Evolutionary conservation across 2,113 vertebrate species (phyloP).

Genomic region (Antechinus flavipes): DNA sequence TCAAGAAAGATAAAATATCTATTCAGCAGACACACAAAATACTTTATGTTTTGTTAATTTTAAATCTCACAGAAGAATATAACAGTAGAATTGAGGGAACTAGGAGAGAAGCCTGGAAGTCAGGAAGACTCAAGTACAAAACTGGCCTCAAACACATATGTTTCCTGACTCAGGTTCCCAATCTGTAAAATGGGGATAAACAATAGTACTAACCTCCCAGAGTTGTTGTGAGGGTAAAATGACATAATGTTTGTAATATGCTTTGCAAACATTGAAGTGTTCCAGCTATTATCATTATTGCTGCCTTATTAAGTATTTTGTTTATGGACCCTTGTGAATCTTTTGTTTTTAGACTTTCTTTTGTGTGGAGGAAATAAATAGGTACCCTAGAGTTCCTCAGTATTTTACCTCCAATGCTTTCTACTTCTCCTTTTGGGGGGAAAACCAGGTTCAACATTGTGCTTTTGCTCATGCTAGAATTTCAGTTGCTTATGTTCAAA

Average conservation of each 20-base stretch:
- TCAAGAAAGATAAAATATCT: background rate
- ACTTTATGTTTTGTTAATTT: background rate
- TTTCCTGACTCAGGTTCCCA: background rate
- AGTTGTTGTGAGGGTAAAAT: background rate
- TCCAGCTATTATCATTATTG: background rate
- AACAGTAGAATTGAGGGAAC: too few relatives aligned
- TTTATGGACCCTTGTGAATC: too few relatives aligned
- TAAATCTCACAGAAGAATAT: background rate
- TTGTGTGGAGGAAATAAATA: background rate
- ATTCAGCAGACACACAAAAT: background rate
- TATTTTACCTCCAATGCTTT: background rate
- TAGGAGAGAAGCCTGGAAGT: too few relatives aligned
- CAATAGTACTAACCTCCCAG: background rate
- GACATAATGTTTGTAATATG: background rate
- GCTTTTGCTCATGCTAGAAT: background rate
- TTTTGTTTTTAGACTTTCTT: background rate
- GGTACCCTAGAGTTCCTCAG: background rate
- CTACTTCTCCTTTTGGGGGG: background rate
- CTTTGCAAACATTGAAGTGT: background rate
- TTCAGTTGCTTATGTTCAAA: background rate
- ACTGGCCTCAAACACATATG: background rate
- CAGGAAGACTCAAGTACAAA: background rate
- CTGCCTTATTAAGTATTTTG: too few relatives aligned
- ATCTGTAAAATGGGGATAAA: background rate
- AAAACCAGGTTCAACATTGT: background rate